Evolutionary conservation across 2,888 invertebrate species (phyloP).

Genomic region (Dascillus cervinus): DNA sequence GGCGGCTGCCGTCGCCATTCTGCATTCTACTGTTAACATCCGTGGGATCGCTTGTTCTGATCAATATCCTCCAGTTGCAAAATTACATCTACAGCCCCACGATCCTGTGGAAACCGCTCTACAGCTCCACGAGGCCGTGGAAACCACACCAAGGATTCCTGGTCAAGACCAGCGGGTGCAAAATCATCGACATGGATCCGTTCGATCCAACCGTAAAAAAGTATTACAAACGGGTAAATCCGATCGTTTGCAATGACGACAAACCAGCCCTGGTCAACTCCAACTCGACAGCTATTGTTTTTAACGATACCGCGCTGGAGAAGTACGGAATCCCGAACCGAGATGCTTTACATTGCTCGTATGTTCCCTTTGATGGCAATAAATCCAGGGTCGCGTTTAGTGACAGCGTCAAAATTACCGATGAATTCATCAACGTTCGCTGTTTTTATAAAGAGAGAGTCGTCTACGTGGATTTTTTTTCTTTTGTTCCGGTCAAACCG

Average conservation of each 20-base stretch:
- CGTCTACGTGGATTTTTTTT: constrained; percentile 62
- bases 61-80: constrained; percentile 30
- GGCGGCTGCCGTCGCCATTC: constrained; percentile 25
- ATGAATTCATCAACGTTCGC: constrained; percentile 62
- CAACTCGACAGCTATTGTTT: constrained; percentile 52
- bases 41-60: constrained; percentile 26
- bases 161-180: constrained; percentile 57
- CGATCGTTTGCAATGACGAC: constrained; percentile 47
- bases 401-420: constrained; percentile 40
- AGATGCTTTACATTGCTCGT: constrained; percentile 52
- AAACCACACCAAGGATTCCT: constrained; percentile 27
- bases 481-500: constrained; percentile 47
- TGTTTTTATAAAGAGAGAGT: constrained; percentile 47
- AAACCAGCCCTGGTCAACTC: constrained; percentile 48
- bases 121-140: no score
- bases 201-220: constrained; percentile 50
- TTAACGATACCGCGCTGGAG: constrained; percentile 43
- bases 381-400: constrained; percentile 44
- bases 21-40: constrained; percentile 27
- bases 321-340: constrained; percentile 46
- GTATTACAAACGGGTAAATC: constrained; percentile 46
- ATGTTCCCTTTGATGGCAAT: constrained; percentile 51
- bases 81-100: constrained; percentile 14
- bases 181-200: constrained; percentile 57
- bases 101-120: no score